Percentiles rank a stretch among this genome's conserved stretches.
Evolutionary conservation across 1,140 invertebrate species (phyloP).

Genomic region (Drosophila erecta): DNA sequence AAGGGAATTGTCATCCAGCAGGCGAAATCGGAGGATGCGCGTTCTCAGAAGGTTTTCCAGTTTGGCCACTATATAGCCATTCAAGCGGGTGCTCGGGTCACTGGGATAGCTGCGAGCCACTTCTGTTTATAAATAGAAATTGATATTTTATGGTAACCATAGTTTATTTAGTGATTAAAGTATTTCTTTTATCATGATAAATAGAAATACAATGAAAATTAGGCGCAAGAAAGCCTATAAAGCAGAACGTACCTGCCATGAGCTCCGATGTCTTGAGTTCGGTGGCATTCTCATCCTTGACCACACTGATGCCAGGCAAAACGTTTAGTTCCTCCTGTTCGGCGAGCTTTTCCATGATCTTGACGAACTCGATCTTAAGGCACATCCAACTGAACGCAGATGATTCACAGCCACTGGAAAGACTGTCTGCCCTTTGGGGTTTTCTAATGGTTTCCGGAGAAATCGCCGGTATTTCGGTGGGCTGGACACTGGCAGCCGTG

Average conservation of each 20-base stretch:
- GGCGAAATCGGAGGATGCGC: constrained; percentile 89
- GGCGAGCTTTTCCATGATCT: constrained; percentile 90
- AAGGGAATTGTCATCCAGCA: constrained; percentile 87
- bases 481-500: constrained; percentile 59
- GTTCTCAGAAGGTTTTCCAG: constrained; percentile 89
- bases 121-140: constrained; percentile 84
- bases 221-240: too few relatives aligned
- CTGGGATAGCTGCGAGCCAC: constrained; percentile 90
- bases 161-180: too few relatives aligned
- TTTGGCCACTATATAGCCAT: constrained; percentile 90
- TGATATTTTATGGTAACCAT: background rate
- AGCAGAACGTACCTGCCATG: constrained; percentile 84
- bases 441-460: constrained; percentile 37
- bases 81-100: constrained; percentile 90
- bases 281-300: constrained; percentile 87
- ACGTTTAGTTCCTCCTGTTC: constrained; percentile 85
- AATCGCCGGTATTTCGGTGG: constrained; percentile 37
- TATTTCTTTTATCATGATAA: too few relatives aligned
- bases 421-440: constrained; percentile 23
- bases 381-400: constrained; percentile 90
- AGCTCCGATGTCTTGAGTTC: constrained; percentile 88
- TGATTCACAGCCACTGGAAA: constrained; percentile 86
- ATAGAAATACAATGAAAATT: too few relatives aligned
- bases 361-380: constrained; percentile 91
- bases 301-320: constrained; percentile 89